Evolutionary conservation across 2,797 vertebrate genomes (phyloP).

Genomic region (Orientallactaga sibirica): DNA sequence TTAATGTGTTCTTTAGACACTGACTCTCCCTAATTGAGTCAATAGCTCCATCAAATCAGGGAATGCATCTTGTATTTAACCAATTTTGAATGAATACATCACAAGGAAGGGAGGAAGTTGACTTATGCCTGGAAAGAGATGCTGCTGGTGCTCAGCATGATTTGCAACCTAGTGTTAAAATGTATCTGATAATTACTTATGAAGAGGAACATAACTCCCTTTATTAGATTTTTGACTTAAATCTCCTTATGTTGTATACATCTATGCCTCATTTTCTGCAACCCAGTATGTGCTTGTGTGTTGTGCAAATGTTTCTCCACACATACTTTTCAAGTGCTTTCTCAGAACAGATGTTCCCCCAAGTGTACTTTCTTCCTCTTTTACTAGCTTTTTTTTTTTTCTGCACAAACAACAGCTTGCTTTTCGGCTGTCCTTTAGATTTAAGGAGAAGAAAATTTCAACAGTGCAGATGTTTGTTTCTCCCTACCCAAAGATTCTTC

Average conservation of each 20-base stretch:
- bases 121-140: not conserved
- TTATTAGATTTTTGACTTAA: not conserved
- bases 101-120: not conserved
- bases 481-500: constrained; percentile 26
- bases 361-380: constrained; percentile 83
- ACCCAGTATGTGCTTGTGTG: constrained; percentile 21
- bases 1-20: not conserved
- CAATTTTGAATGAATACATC: not conserved
- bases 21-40: not conserved
- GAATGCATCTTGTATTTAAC: not conserved
- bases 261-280: constrained; percentile 65
- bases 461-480: constrained; percentile 79
- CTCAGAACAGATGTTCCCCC: constrained; percentile 81
- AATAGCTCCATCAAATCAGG: not conserved
- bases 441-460: constrained; percentile 74
- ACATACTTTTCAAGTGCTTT: constrained; percentile 83
- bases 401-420: constrained; percentile 87
- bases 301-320: constrained; percentile 79
- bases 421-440: constrained; percentile 85
- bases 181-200: constrained; percentile 20
- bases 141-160: not conserved
- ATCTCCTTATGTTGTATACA: constrained; percentile 14
- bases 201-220: not conserved
- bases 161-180: not conserved
- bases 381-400: constrained; percentile 72